Conservation (phyloP, 2,888 invertebrate genomes). For the Drosophila sordidula region DNA sequence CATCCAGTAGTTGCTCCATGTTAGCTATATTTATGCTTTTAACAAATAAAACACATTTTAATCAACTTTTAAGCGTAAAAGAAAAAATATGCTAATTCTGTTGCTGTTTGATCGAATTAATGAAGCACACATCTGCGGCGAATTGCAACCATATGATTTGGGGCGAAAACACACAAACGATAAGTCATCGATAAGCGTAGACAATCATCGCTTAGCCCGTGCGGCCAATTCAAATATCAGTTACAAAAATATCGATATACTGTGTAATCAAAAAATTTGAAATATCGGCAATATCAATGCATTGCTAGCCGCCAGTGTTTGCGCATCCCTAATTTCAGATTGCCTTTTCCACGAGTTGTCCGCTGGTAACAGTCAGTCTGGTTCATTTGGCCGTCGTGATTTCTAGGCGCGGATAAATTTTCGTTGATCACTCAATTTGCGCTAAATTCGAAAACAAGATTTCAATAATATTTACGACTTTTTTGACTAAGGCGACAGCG, state of each 20-base stretch:
- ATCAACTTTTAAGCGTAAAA: slow-evolving; percentile 4
- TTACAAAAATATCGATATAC: slow-evolving; percentile 27
- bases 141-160: slow-evolving; percentile 27
- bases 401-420: slow-evolving; percentile 54
- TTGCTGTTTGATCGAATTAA: slow-evolving; percentile 56
- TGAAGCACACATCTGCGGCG: slow-evolving; percentile 34
- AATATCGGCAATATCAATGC: slow-evolving; percentile 8
- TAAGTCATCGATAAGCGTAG: slow-evolving; percentile 26
- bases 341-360: slow-evolving; percentile 21
- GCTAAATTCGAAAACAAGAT: slow-evolving; percentile 59
- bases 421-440: slow-evolving; percentile 41
- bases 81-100: slow-evolving; percentile 56
- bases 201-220: not conserved
- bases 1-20: slow-evolving; percentile 44
- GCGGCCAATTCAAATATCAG: not conserved
- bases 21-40: slow-evolving; percentile 14
- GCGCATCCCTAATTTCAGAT: slow-evolving; percentile 35
- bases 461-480: slow-evolving; percentile 54
- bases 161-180: slow-evolving; percentile 19
- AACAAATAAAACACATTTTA: slow-evolving; percentile 30
- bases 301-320: slow-evolving; percentile 9
- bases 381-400: slow-evolving; percentile 61
- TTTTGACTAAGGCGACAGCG: slow-evolving; percentile 31
- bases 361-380: slow-evolving; percentile 57
- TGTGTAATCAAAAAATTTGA: not conserved